phyloP scores from a whole-genome alignment of 2,888 invertebrate genomes.

The Drosophila prolongata region DNA sequence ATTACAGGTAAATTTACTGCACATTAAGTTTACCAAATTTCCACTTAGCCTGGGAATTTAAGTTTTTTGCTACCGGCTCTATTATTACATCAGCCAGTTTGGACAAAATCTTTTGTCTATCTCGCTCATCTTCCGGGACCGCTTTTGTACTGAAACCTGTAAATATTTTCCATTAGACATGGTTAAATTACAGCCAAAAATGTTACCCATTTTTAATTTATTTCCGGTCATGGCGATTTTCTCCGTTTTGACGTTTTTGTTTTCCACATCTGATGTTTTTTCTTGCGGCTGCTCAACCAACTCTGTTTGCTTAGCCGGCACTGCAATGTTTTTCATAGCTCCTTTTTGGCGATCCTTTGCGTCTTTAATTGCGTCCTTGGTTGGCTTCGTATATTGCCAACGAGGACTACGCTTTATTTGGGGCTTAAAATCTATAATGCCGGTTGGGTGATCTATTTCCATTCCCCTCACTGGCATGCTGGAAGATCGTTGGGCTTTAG shows the following conservation, averaged over 20 bases:
- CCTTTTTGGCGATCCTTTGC: background rate
- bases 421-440: background rate
- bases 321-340: background rate
- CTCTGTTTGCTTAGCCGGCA: background rate
- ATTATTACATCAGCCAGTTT: background rate
- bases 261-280: background rate
- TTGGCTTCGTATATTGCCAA: background rate
- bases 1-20: background rate
- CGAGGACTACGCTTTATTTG: background rate
- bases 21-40: background rate
- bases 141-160: background rate
- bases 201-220: background rate
- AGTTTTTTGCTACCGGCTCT: background rate
- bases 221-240: background rate
- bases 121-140: background rate
- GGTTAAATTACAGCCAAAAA: background rate
- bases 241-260: background rate
- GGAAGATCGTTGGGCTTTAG: background rate
- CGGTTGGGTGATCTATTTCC: background rate
- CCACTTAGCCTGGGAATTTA: conserved; percentile 1
- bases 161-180: background rate
- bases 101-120: background rate
- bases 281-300: background rate
- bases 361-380: background rate
- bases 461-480: background rate